Percentiles rank a stretch among this genome's conserved stretches.
Evolutionary conservation across 2,888 invertebrate species (phyloP).

Genomic region (Cephus pulcher): DNA sequence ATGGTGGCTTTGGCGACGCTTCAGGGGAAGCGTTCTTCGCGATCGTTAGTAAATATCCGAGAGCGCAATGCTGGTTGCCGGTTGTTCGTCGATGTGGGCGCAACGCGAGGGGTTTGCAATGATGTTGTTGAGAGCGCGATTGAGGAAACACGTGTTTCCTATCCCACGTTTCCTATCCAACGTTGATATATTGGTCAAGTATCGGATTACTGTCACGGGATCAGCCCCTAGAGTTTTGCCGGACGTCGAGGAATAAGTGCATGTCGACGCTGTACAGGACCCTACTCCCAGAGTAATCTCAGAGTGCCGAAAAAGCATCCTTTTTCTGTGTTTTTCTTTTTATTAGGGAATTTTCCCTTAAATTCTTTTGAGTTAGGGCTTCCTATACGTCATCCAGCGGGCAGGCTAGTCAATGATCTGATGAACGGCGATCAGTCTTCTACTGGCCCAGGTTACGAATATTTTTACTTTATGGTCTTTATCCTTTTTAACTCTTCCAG

Average conservation of each 20-base stretch:
- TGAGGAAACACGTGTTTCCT: constrained; percentile 44
- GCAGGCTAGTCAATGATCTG: neutral
- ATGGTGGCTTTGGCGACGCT: neutral
- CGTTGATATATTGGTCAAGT: constrained; percentile 43
- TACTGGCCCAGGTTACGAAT: neutral
- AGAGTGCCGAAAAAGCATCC: constrained; percentile 23
- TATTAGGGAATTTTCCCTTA: constrained; percentile 34
- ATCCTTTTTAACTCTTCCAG: neutral
- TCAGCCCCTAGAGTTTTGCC: constrained; percentile 40
- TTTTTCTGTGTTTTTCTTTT: neutral
- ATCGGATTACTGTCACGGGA: constrained; percentile 52
- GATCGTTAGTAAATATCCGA: neutral
- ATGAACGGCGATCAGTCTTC: neutral
- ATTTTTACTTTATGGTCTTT: neutral
- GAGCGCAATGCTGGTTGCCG: neutral
- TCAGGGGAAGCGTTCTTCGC: neutral
- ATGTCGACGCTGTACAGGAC: constrained; percentile 44
- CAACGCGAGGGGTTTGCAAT: neutral
- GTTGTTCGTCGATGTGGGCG: neutral
- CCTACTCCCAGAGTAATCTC: constrained; percentile 30
- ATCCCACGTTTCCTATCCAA: constrained; percentile 33
- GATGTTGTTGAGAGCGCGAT: neutral
- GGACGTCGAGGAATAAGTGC: constrained; percentile 37
- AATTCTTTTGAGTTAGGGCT: constrained; percentile 26
- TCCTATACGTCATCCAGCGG: neutral